Percentiles rank a stretch among this genome's conserved stretches.
phyloP scores from a whole-genome alignment of 2,888 invertebrate species.

The Leptarthrus brevirostris region DNA sequence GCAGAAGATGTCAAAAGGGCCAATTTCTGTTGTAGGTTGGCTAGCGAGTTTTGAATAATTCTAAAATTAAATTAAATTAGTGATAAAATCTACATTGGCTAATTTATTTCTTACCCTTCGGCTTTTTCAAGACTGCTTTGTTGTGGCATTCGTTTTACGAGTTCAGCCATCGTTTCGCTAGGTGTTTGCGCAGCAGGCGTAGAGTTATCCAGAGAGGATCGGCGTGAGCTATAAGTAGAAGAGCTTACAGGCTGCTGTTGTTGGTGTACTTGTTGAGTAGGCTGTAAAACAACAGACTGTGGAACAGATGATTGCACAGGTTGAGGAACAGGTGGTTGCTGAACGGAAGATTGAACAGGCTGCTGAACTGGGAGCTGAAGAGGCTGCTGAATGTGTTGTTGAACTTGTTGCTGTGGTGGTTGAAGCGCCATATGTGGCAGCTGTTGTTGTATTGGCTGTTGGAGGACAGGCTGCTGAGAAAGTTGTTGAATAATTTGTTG shows the following conservation, averaged over 20 bases:
- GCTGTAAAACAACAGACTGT: background rate
- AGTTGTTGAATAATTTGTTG: slow-evolving; percentile 48
- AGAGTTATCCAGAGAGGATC: slow-evolving; percentile 64
- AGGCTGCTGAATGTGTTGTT: background rate
- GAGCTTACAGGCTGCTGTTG: slow-evolving; percentile 61
- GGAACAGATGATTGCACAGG: background rate
- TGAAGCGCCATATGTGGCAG: background rate
- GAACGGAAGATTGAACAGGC: background rate
- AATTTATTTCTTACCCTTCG: slow-evolving; percentile 52
- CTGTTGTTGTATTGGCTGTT: slow-evolving; percentile 14
- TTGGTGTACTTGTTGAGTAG: background rate
- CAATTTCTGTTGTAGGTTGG: slow-evolving; percentile 72
- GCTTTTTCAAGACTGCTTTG: slow-evolving; percentile 63
- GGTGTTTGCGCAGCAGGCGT: slow-evolving; percentile 57
- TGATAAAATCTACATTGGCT: too few relatives aligned
- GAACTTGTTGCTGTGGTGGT: background rate
- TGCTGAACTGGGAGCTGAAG: background rate
- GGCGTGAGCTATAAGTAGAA: slow-evolving; percentile 64
- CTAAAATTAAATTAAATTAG: slow-evolving; percentile 25
- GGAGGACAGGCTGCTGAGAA: slow-evolving; percentile 3
- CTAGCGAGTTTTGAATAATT: slow-evolving; percentile 65
- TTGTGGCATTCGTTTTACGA: slow-evolving; percentile 58
- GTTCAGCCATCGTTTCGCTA: slow-evolving; percentile 52
- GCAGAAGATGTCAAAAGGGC: slow-evolving; percentile 67
- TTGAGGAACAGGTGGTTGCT: background rate